These are phyloP conservation scores for Galerucella calmariensis DNA, from an alignment of 2,888 invertebrate genomes.

Conservation along the genomic window DNA sequence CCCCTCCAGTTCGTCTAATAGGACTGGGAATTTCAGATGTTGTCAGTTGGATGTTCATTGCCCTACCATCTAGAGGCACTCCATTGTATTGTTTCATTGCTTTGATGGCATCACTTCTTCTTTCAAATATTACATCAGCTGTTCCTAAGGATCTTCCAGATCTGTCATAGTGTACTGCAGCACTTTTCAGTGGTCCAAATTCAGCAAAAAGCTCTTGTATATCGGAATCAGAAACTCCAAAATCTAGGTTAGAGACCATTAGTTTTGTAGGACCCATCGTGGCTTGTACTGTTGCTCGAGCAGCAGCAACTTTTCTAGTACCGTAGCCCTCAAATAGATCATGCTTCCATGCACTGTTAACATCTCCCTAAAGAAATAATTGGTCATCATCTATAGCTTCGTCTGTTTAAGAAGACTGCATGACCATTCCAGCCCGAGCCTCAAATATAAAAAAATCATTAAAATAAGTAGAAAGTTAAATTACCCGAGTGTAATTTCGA, in stretches of 20 bases:
- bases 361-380: conserved; percentile 82
- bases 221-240: conserved; percentile 96
- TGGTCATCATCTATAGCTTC: conserved; percentile 54
- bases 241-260: conserved; percentile 95
- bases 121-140: conserved; percentile 96
- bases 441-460: conserved; percentile 40
- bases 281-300: conserved; percentile 61
- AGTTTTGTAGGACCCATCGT: conserved; percentile 82
- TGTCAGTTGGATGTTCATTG: conserved; percentile 94
- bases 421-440: conserved; percentile 46
- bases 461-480: conserved; percentile 40
- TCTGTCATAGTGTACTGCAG: conserved; percentile 96
- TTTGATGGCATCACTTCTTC: conserved; percentile 91
- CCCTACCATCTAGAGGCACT: conserved; percentile 94
- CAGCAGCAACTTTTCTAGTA: conserved; percentile 64
- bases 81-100: conserved; percentile 98
- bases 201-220: conserved; percentile 97
- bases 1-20: conserved; percentile 61
- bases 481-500: conserved; percentile 79
- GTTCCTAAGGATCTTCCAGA: conserved; percentile 96
- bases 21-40: conserved; percentile 81
- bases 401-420: conserved; percentile 47
- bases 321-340: conserved; percentile 90
- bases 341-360: conserved; percentile 97
- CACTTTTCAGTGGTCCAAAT: conserved; percentile 94